phyloP scores from a whole-genome alignment of 2,113 vertebrate genomes.

The Xenus cinereus region DNA sequence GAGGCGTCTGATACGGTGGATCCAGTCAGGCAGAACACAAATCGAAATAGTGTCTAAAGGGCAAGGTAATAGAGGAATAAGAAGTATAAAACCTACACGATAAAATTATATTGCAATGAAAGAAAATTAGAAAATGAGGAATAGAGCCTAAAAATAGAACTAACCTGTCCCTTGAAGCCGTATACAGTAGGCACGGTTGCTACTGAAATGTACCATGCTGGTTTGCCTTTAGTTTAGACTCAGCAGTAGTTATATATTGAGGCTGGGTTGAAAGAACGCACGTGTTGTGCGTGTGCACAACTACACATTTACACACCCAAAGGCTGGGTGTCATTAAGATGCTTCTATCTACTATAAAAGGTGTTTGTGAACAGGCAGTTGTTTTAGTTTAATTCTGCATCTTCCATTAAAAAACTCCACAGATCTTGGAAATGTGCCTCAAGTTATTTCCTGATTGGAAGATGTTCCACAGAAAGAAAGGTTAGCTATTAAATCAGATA shows the following conservation, averaged over 20 bases:
- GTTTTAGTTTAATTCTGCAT: not conserved
- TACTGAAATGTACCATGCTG: not conserved
- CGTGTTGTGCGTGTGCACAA: not conserved
- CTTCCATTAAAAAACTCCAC: not conserved
- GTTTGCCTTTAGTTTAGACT: not conserved
- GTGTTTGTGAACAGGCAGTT: not conserved
- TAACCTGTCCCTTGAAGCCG: not conserved
- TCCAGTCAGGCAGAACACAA: slow-evolving; percentile 71
- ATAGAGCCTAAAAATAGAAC: slow-evolving; percentile 22
- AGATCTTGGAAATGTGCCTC: not conserved
- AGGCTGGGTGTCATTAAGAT: fast-evolving
- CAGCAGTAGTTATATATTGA: not conserved
- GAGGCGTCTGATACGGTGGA: slow-evolving; percentile 35
- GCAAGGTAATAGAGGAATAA: slow-evolving; percentile 35
- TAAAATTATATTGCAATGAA: slow-evolving; percentile 54
- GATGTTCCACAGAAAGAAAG: not conserved
- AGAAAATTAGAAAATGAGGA: slow-evolving; percentile 65
- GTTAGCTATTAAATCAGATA: not conserved
- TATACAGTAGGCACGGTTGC: not conserved
- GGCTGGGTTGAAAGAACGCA: not conserved
- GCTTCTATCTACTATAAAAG: not conserved
- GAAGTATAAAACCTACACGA: slow-evolving; percentile 42
- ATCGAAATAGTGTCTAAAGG: slow-evolving; percentile 71
- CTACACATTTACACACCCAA: fast-evolving
- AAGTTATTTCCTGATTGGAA: not conserved